Base-by-base conservation (phyloP, 1,140 invertebrate species). In the Dinoponera quadriceps region DNA sequence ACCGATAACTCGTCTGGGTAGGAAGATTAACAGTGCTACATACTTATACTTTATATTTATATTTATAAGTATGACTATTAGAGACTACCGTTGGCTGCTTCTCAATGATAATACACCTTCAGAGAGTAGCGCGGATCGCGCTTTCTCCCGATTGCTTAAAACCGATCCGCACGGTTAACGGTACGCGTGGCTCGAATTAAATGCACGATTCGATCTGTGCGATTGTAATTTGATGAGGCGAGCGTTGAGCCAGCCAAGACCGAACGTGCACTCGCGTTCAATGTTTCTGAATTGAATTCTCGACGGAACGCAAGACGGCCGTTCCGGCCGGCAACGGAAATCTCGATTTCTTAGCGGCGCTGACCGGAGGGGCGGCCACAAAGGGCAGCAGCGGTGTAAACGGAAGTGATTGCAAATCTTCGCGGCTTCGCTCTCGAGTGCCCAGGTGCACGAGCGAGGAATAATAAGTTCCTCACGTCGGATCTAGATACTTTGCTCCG, bases 391-490 rank as follows among this genome's bases (percentile, higher is more conserved):
- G 72, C 81, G 68, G 57, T 84, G 84, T 83, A 86, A 77, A 75
- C 87, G 85, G 85, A 80, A 88, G 88, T 93, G 91, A 93, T 93
- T 93, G 89, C 90, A 88, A 93, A 93, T 93, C 91, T 91, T 88
- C 83, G 81, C 55, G 73, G 74, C 54, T 2, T n/a, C 33, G 60
- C 62, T 88, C 90, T 93, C 88, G 83, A 93, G 93, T 92, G 90
- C 83, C 92, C 93, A 94, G 93, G 92, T 93, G 93, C 88, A 90
- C 83, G 62, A n/a, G 55, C 54, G 84, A 74, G 91, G 88, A 92
- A 92, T 92, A 89, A 82, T 78, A 60, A 89, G 87, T 90, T 84
- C 75, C 54, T 80, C 88, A 82, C 85, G 73, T 71, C 57, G 66
- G 88, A 89, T 89, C 88, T 86, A 89, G 88, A 89, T 89, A 89